Percentiles rank a stretch among this genome's conserved stretches.
Evolutionary conservation across 2,797 vertebrate species (phyloP).

Genomic region (Coracias cyanogaster): DNA sequence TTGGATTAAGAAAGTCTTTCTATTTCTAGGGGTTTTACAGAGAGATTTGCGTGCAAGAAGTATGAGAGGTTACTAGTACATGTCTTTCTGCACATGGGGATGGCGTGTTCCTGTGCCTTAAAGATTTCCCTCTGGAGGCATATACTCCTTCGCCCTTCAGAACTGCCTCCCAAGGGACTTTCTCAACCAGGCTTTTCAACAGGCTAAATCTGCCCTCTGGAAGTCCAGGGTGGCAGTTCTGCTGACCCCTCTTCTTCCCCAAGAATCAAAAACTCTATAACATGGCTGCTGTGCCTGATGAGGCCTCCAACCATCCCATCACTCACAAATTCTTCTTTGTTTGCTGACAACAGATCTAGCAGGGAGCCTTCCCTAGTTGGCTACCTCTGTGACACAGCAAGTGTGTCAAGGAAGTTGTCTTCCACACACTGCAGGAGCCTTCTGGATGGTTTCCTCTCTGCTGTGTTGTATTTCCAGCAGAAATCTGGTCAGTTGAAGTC

Average conservation of each 20-base stretch:
- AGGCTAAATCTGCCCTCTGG: neutral
- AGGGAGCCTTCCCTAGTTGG: neutral
- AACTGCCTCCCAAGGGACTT: neutral
- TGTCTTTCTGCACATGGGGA: neutral
- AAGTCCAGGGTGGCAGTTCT: neutral
- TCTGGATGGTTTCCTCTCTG: neutral
- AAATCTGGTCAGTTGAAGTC: no score
- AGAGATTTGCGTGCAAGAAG: neutral
- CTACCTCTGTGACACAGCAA: neutral
- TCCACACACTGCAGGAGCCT: neutral
- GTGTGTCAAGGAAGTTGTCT: neutral
- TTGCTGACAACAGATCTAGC: no score
- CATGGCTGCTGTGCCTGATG: neutral
- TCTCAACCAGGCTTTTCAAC: neutral
- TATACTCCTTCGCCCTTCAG: no score
- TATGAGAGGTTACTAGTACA: neutral
- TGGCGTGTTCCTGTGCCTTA: neutral
- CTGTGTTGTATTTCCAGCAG: no score
- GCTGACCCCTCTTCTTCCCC: neutral
- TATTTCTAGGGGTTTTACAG: fast-evolving
- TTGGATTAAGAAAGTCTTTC: neutral
- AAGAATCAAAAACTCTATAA: neutral
- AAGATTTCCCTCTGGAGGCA: neutral
- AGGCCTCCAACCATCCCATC: neutral
- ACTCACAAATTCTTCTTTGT: neutral